These are phyloP conservation scores for Pentalonia nigronervosa DNA, from an alignment of 1,140 invertebrate species.

Conservation along the genomic window DNA sequence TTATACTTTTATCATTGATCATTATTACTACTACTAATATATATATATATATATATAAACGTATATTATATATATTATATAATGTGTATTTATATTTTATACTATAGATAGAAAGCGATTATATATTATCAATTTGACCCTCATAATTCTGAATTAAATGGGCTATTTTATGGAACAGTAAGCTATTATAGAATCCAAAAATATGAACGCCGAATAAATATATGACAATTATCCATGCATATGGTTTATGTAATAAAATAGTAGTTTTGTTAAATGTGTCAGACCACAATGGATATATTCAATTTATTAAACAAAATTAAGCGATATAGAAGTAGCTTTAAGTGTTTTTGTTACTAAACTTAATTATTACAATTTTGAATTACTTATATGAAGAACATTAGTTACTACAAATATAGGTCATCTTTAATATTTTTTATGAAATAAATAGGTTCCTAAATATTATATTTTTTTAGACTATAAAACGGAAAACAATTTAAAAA, in stretches of 20 bases:
- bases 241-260: neutral
- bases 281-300: neutral
- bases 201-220: neutral
- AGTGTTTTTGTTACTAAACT: neutral
- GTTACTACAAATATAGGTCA: neutral
- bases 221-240: neutral
- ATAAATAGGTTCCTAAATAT: neutral
- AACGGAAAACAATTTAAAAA: neutral
- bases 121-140: neutral
- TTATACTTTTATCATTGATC: neutral
- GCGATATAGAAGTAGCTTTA: neutral
- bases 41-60: too few relatives aligned
- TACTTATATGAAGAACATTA: neutral
- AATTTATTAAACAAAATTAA: neutral
- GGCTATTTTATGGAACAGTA: neutral
- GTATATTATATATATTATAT: neutral
- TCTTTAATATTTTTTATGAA: neutral
- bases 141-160: neutral
- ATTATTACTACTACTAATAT: neutral
- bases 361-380: too few relatives aligned
- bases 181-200: constrained; percentile 8
- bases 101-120: neutral
- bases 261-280: neutral
- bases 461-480: neutral
- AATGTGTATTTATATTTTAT: neutral